phyloP scores from a whole-genome alignment of 2,888 invertebrate genomes.

The Dioctria linearis region DNA sequence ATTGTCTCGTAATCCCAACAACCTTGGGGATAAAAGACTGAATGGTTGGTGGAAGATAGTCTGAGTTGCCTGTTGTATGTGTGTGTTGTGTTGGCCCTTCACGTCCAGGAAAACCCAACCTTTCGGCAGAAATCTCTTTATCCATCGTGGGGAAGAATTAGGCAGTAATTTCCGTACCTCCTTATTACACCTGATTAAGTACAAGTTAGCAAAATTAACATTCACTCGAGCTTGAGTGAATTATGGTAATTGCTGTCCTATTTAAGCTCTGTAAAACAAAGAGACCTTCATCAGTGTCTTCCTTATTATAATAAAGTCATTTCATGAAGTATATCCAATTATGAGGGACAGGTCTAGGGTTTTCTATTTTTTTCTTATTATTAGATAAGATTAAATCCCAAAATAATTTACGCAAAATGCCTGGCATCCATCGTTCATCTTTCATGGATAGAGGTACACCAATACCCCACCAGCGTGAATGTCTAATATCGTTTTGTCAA shows the following conservation, averaged over 20 bases:
- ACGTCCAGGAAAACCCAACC: constrained; percentile 2
- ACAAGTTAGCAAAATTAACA: constrained; percentile 39
- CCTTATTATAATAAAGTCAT: no score
- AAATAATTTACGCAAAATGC: no score
- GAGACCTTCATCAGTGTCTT: neutral
- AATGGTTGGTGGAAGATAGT: neutral
- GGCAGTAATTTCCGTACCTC: constrained; percentile 36
- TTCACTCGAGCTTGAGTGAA: neutral
- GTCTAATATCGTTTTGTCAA: no score
- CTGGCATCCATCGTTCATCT: no score
- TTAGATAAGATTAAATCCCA: no score
- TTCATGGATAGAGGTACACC: no score
- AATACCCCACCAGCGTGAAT: no score
- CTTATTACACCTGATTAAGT: constrained; percentile 42
- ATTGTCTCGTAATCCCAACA: constrained; percentile 49
- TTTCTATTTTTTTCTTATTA: no score
- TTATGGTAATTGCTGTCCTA: constrained; percentile 29
- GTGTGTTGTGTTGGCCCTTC: neutral
- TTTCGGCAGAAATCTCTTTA: constrained; percentile 31
- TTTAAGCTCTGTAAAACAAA: constrained; percentile 9
- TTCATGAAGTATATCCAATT: no score
- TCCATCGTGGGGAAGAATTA: constrained; percentile 22
- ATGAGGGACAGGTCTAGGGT: no score
- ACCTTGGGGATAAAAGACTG: constrained; percentile 1
- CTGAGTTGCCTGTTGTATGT: neutral